Conservation (phyloP, 2,888 invertebrate genomes). For the Hypselothyrea guttata region DNA sequence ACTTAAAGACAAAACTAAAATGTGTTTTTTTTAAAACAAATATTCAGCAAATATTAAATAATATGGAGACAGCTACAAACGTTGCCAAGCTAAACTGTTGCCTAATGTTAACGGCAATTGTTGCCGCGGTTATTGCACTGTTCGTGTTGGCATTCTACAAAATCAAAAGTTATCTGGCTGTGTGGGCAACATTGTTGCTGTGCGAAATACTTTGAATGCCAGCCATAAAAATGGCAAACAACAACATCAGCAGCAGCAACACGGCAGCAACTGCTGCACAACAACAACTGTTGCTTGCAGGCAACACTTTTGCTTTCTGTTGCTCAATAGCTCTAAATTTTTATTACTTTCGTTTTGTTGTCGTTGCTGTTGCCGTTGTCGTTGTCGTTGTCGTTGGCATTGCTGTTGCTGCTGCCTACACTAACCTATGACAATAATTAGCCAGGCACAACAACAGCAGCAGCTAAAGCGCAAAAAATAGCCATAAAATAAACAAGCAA, state of each 20-base stretch:
- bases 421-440: slow-evolving; percentile 81
- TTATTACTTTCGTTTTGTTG: slow-evolving; percentile 51
- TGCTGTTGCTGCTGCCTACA: slow-evolving; percentile 53
- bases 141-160: slow-evolving; percentile 32
- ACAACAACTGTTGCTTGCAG: slow-evolving; percentile 12
- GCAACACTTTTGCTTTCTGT: slow-evolving; percentile 72
- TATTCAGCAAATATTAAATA: slow-evolving; percentile 11
- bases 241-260: slow-evolving; percentile 8
- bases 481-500: slow-evolving; percentile 41
- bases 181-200: slow-evolving; percentile 60
- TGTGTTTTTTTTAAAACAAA: slow-evolving; percentile 30
- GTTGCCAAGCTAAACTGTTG: slow-evolving; percentile 44
- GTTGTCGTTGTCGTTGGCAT: slow-evolving; percentile 8
- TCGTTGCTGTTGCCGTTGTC: slow-evolving; percentile 7
- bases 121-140: slow-evolving; percentile 45
- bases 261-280: not conserved
- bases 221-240: slow-evolving; percentile 54
- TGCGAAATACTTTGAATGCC: slow-evolving; percentile 61
- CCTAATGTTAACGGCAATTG: slow-evolving; percentile 42
- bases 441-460: slow-evolving; percentile 45
- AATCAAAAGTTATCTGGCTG: slow-evolving; percentile 25
- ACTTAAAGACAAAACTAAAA: slow-evolving; percentile 50
- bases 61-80: slow-evolving; percentile 35
- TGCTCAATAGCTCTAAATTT: slow-evolving; percentile 48
- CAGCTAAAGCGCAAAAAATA: slow-evolving; percentile 25